Conservation (phyloP, 2,797 vertebrate genomes). For the Leptodactylus fallax region DNA sequence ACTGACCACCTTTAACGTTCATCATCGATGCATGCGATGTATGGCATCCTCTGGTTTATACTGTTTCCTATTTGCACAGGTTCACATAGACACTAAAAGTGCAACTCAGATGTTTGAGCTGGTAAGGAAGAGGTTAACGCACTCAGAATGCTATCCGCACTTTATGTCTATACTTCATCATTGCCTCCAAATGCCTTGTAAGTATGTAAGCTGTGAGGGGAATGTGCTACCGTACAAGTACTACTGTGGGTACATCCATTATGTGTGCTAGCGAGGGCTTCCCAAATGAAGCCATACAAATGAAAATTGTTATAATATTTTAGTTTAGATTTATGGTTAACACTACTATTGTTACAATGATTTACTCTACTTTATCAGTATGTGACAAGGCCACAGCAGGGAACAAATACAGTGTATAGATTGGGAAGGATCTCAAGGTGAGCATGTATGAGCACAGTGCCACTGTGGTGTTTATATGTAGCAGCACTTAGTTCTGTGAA, state of each 20-base stretch:
- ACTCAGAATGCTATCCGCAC: constrained; percentile 96
- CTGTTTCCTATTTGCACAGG: constrained; percentile 71
- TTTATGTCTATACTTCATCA: constrained; percentile 99
- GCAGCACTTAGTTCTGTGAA: too few relatives aligned
- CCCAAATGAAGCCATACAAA: too few relatives aligned
- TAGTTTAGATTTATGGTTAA: neutral
- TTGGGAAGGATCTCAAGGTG: neutral
- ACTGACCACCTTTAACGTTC: too few relatives aligned
- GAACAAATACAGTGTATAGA: neutral
- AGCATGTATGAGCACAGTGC: too few relatives aligned
- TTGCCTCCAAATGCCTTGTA: constrained; percentile 99
- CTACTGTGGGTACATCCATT: too few relatives aligned
- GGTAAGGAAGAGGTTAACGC: constrained; percentile 94
- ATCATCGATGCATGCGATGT: neutral
- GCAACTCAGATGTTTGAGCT: constrained; percentile 97
- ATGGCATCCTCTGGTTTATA: neutral
- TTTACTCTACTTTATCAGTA: neutral
- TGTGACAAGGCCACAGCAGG: neutral
- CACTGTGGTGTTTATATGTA: too few relatives aligned
- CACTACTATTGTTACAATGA: neutral
- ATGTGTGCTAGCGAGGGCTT: neutral
- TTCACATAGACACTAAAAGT: constrained; percentile 97
- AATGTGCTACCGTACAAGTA: too few relatives aligned
- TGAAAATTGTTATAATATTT: neutral
- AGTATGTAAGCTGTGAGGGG: constrained; percentile 73